phyloP scores from a whole-genome alignment of 2,888 invertebrate genomes.

The Scaptomyza caliginosa region DNA sequence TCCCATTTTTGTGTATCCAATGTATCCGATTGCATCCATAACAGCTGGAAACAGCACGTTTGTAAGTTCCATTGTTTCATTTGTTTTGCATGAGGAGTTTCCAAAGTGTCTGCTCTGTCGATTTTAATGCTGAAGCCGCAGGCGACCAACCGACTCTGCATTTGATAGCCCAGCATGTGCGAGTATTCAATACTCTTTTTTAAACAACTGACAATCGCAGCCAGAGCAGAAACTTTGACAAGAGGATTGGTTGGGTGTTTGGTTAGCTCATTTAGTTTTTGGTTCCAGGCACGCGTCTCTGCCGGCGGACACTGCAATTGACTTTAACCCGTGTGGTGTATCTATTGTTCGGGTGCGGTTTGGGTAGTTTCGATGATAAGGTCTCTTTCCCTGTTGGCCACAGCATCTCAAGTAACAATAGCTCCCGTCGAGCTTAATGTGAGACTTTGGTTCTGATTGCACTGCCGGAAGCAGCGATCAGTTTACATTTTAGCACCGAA shows the following conservation, averaged over 20 bases:
- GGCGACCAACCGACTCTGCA: slow-evolving; percentile 35
- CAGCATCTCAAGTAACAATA: too few species aligned
- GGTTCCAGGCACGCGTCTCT: slow-evolving; percentile 37
- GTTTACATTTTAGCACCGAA: too few species aligned
- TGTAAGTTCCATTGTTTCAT: slow-evolving; percentile 71
- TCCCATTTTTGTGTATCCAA: slow-evolving; percentile 48
- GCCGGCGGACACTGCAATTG: slow-evolving; percentile 63
- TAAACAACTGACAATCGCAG: slow-evolving; percentile 59
- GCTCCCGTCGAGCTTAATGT: too few species aligned
- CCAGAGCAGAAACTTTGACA: background rate
- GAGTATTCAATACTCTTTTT: slow-evolving; percentile 29
- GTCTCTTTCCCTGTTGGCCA: too few species aligned
- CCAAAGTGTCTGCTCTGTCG: slow-evolving; percentile 39
- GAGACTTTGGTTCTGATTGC: too few species aligned
- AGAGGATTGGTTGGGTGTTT: slow-evolving; percentile 37
- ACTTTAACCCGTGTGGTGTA: slow-evolving; percentile 73
- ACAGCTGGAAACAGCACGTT: slow-evolving; percentile 63
- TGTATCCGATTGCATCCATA: slow-evolving; percentile 75
- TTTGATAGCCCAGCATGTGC: slow-evolving; percentile 45
- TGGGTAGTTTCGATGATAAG: too few species aligned
- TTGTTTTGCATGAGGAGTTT: slow-evolving; percentile 69
- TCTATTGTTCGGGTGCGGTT: slow-evolving; percentile 66
- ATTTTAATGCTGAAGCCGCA: slow-evolving; percentile 61
- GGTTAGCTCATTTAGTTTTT: slow-evolving; percentile 48
- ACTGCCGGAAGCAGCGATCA: too few species aligned